Percentiles rank a stretch among this genome's conserved stretches.
These are phyloP conservation scores for Tachystola acroxantha DNA, from an alignment of 2,888 invertebrate genomes.

Conservation along the genomic window DNA sequence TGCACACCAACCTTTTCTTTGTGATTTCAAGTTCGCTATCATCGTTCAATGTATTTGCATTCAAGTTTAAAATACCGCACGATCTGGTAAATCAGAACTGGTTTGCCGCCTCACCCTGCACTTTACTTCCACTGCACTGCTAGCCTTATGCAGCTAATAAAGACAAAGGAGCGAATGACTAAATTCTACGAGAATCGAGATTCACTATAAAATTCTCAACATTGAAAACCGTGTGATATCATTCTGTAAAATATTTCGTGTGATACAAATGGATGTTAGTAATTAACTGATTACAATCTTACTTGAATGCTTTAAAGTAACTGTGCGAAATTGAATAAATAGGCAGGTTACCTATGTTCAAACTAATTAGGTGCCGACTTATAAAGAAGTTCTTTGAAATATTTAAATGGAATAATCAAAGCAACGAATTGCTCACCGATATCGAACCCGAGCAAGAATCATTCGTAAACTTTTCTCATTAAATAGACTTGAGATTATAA, in stretches of 20 bases:
- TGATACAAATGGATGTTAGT: not conserved
- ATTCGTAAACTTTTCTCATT: no score
- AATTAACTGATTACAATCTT: not conserved
- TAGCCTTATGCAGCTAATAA: conserved; percentile 37
- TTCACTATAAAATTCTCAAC: not conserved
- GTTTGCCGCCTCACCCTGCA: conserved; percentile 55
- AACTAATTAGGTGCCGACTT: no score
- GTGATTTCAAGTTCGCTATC: conserved; percentile 60
- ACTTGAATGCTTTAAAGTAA: not conserved
- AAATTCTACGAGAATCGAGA: conserved; percentile 5
- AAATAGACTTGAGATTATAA: no score
- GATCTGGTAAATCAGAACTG: conserved; percentile 72
- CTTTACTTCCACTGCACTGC: conserved; percentile 24
- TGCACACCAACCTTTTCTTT: conserved; percentile 36
- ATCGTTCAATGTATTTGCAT: conserved; percentile 64
- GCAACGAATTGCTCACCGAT: no score
- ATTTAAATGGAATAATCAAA: no score
- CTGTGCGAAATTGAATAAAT: no score
- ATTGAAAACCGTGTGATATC: not conserved
- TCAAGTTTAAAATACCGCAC: conserved; percentile 67
- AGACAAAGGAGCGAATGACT: conserved; percentile 34
- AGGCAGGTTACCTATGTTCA: no score
- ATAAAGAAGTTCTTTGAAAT: no score
- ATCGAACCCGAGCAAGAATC: no score
- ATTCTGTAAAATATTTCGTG: not conserved